phyloP scores from a whole-genome alignment of 2,113 vertebrate genomes.

The Chitala chitala region DNA sequence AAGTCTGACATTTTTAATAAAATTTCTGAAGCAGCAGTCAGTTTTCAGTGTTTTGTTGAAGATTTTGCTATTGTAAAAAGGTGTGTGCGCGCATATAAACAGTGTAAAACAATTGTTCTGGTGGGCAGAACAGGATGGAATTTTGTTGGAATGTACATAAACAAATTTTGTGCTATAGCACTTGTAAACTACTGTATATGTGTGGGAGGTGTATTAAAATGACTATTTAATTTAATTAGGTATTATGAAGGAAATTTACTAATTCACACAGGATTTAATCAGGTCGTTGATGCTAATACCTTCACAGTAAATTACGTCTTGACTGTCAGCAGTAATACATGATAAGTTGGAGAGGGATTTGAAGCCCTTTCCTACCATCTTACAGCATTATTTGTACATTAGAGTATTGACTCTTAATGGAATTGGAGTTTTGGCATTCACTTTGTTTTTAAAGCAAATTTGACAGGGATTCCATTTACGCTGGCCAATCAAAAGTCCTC shows the following conservation, averaged over 20 bases:
- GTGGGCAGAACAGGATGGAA: too few species aligned
- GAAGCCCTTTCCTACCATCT: not conserved
- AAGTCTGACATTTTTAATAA: too few species aligned
- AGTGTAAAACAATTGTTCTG: too few species aligned
- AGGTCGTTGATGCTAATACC: not conserved
- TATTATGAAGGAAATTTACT: not conserved
- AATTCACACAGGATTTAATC: not conserved
- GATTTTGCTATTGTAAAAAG: too few species aligned
- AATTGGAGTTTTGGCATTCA: too few species aligned
- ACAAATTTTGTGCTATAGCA: not conserved
- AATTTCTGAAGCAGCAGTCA: too few species aligned
- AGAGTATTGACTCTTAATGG: not conserved
- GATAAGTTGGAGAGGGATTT: slow-evolving; percentile 4
- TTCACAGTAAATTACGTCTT: not conserved
- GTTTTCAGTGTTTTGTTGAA: too few species aligned
- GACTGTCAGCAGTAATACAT: not conserved
- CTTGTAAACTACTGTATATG: not conserved
- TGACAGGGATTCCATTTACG: too few species aligned
- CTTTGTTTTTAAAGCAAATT: too few species aligned
- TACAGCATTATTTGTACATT: not conserved
- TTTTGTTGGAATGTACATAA: not conserved
- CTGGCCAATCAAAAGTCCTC: too few species aligned
- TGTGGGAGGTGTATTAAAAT: not conserved
- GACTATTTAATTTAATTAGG: not conserved
- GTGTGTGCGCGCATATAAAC: too few species aligned